Evolutionary conservation across 2,797 vertebrate genomes (phyloP), one percentile per base, ranked within the genome.

Genomic region (Parambassis ranga): DNA sequence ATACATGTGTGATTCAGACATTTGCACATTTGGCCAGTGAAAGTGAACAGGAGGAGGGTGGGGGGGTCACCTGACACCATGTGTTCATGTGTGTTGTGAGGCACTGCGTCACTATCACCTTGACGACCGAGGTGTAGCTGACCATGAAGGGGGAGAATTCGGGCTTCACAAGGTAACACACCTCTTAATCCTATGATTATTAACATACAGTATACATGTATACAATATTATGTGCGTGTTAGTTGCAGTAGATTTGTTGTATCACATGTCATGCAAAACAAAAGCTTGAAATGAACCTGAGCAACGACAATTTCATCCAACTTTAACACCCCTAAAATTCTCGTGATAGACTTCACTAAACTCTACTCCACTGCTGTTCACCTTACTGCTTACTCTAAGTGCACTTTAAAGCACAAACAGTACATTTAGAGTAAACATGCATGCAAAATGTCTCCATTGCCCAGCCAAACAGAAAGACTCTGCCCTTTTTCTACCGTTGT

Each of bases 11-110:
- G 7, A 65, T 42, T 55, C 7, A 22, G 3, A 64, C 3, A 10
- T 60, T 15, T 65, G n/a, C 28, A 49, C 33, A 59, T 63, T 32
- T 27, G 24, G 19, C 22, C 1, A 60, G 75, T 70, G 80, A 86
- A 81, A 84, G 84, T 77, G 67, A 89, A 87, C 66, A 70, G 10
- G 80, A 89, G 82, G 42, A 73, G 66, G 88, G 70, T 10, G 80
- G 89, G 82, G 42, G 73, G 66, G 88, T 75, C 51, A 91, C 37
- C 66, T 75, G 87, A 91, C 47, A 86, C 75, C 50, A 0, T 18
- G 4, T 32, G 31, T 72, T 22, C 22, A 5, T 48, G 48, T 68
- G 10, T 64, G 51, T 57, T 63, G 71, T 72, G 26, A 14, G 18
- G 28, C n/a, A 23, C 55, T 13, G 41, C 52, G 64, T 85, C 83